Base-by-base conservation (phyloP, 2,113 vertebrate species). In the Microtus oregoni region DNA sequence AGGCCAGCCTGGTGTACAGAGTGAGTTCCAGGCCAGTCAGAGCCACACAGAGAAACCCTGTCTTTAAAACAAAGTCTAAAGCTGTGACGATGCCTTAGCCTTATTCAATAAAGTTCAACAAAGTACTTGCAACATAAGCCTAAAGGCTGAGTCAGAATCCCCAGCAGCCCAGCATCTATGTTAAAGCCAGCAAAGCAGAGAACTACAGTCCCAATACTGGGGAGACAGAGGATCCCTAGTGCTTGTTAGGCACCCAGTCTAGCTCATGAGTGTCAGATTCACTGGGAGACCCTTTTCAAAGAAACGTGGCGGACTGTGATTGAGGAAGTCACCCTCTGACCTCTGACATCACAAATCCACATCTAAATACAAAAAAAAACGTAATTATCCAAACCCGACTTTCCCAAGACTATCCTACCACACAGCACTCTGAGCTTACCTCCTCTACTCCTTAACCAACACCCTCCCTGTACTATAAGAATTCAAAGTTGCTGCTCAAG, bases 311-410 rank as follows among this genome's bases (percentile, higher is more conserved):
- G 19, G 10, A 68, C 19, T 32, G 30, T 47, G 41, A 81, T 13
- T 35, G 19, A 50, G 17, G 65, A 41, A 32, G 44, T 14, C 19
- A 68, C 20, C 63, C 15, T 22, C 12, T 70, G 35, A 70, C 44
- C 44, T 70, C 65, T n/a, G 44, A 6, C 11, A 52, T 26, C 44
- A 24, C 28, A 82, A 35, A 55, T 28, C 55, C 17, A 81, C 52
- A 81, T 41, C 10, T 50, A 50, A 50, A 50, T 50, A 67, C 15
- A 47, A 5, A 68, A 86, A 68, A 86, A 83, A 3, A 68, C n/a
- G 67, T 58, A 92, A 89, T 87, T 58, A 85, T n/a, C 78, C 55
- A 94, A 92, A 73, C 35, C 61, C 73, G 85, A 88, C 50, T 50
- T 70, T 72, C 38, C 55, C 41, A 28, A 75, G 65, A 47, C 63